Evolutionary conservation across 1,140 invertebrate genomes (phyloP).

Genomic region (Muscidifurax raptorellus): DNA sequence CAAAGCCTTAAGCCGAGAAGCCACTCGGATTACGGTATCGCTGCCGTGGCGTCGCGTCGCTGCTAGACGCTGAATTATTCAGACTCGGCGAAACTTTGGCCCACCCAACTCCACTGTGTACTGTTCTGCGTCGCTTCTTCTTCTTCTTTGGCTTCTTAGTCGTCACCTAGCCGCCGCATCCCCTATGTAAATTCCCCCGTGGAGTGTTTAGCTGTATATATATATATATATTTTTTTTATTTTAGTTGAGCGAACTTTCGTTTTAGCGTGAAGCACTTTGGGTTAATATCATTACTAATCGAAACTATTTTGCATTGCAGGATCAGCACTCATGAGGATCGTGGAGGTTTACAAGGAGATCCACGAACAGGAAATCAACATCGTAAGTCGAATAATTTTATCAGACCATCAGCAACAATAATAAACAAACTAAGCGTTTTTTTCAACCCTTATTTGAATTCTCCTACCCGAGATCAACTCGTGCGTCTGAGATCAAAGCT

Average conservation of each 20-base stretch:
- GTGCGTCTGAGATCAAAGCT: not conserved
- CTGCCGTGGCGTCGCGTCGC: constrained; percentile 46
- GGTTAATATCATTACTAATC: not conserved
- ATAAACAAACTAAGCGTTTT: too few relatives aligned
- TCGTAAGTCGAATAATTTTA: constrained; percentile 81
- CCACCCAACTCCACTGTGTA: constrained; percentile 50
- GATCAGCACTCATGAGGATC: constrained; percentile 91
- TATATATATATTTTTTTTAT: too few relatives aligned
- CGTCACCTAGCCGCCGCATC: constrained; percentile 10
- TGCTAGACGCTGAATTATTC: constrained; percentile 70
- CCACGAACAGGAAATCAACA: constrained; percentile 94
- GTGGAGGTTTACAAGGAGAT: constrained; percentile 94
- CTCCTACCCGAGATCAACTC: not conserved
- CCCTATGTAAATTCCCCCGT: constrained; percentile 27
- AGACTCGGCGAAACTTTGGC: constrained; percentile 66
- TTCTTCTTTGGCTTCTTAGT: not conserved
- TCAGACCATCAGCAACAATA: too few relatives aligned
- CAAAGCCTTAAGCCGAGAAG: constrained; percentile 27
- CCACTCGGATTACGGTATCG: constrained; percentile 72
- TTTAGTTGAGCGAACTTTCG: constrained; percentile 18
- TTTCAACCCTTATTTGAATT: constrained; percentile 46
- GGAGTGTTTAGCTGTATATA: constrained; percentile 31
- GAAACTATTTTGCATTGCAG: constrained; percentile 78
- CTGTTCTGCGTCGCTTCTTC: constrained; percentile 34
- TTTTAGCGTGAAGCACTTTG: not conserved